Conservation (phyloP, 23 tunicate species). For the Corella eumyota region DNA sequence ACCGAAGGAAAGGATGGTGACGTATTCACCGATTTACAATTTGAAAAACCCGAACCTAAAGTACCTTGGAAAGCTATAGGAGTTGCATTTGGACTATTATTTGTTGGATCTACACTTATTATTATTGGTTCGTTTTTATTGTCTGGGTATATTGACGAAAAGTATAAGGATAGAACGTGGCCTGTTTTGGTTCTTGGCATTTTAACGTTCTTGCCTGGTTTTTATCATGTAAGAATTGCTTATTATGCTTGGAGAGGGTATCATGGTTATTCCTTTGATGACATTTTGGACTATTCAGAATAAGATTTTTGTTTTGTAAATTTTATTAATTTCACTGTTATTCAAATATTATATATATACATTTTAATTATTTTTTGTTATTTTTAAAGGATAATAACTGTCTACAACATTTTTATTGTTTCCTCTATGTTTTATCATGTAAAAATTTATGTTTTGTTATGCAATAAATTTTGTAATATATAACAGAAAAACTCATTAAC, state of each 20-base stretch:
- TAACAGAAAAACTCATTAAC: no score
- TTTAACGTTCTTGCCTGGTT: conserved; percentile 76
- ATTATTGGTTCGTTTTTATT: conserved; percentile 65
- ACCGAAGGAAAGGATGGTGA: conserved; percentile 53
- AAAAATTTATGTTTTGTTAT: no score
- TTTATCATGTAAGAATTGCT: conserved; percentile 89
- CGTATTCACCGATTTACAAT: conserved; percentile 59
- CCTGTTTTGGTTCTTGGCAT: conserved; percentile 77
- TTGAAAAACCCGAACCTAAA: conserved; percentile 45
- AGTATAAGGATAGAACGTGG: conserved; percentile 95
- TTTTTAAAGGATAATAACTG: no score
- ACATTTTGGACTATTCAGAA: conserved; percentile 79
- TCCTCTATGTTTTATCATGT: no score
- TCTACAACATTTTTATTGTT: no score
- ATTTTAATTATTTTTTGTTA: no score
- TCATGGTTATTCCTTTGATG: conserved; percentile 82
- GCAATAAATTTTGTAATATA: no score
- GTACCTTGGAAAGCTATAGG: conserved; percentile 78
- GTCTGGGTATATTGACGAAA: conserved; percentile 58
- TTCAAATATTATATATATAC: no score
- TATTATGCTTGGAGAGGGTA: conserved; percentile 70
- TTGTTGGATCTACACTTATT: conserved; percentile 40
- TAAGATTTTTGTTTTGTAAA: conserved; percentile 5
- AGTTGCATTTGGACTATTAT: conserved; percentile 32
- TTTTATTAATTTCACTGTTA: no score